Evolutionary conservation across 2,888 invertebrate genomes (phyloP).

Genomic region (Herminia tarsipennalis): DNA sequence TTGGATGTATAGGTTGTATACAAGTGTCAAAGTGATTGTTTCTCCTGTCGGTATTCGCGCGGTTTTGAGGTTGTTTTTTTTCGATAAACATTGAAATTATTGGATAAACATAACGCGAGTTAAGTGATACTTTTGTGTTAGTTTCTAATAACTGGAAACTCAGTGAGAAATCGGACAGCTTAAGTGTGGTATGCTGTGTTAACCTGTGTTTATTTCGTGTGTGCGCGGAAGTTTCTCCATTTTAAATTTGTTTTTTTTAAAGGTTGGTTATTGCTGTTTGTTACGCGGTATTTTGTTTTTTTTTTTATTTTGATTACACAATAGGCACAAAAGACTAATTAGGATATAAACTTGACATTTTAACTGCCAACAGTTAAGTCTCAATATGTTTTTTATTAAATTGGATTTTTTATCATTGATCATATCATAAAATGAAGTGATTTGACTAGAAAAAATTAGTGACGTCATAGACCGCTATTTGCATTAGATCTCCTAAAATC

Average conservation of each 20-base stretch:
- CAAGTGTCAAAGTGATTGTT: slow-evolving; percentile 31
- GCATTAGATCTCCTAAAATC: too few relatives aligned
- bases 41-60: slow-evolving; percentile 29
- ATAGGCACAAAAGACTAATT: too few relatives aligned
- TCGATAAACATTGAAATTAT: slow-evolving; percentile 21
- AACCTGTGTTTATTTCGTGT: slow-evolving; percentile 5
- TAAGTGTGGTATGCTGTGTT: slow-evolving; percentile 11
- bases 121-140: slow-evolving; percentile 8
- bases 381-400: too few relatives aligned
- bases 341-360: too few relatives aligned
- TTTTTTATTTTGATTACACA: background rate
- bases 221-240: slow-evolving; percentile 3
- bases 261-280: slow-evolving; percentile 16
- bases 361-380: too few relatives aligned
- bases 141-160: slow-evolving; percentile 31
- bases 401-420: too few relatives aligned
- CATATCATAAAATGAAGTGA: too few relatives aligned
- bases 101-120: background rate
- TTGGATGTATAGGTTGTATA: slow-evolving; percentile 14
- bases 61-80: slow-evolving; percentile 11
- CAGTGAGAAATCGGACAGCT: slow-evolving; percentile 23
- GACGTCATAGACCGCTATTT: too few relatives aligned
- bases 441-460: too few relatives aligned
- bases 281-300: background rate
- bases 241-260: background rate